Percentiles rank a stretch among this genome's conserved stretches.
These are phyloP conservation scores for Pangasius sanitwongsei DNA, from an alignment of 2,797 vertebrate genomes.

Conservation along the genomic window DNA sequence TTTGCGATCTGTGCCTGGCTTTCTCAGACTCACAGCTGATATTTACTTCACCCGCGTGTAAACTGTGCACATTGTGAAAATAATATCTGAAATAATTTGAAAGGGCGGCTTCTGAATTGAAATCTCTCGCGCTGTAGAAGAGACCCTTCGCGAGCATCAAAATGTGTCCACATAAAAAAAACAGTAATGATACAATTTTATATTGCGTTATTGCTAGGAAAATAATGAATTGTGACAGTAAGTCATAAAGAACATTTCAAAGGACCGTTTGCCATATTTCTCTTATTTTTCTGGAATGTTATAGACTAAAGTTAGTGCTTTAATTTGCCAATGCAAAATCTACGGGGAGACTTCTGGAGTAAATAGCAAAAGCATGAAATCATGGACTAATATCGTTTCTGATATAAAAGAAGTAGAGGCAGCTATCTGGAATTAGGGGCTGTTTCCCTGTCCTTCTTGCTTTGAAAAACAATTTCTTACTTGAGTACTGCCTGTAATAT, in stretches of 20 bases:
- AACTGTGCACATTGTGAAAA: conserved; percentile 63
- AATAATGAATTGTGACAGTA: background rate
- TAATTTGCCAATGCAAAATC: background rate
- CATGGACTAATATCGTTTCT: background rate
- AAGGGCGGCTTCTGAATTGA: conserved; percentile 42
- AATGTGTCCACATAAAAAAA: background rate
- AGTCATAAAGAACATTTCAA: background rate
- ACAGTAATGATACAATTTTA: conserved; percentile 12
- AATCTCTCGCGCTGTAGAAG: conserved; percentile 4
- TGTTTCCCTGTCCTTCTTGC: background rate
- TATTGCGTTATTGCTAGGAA: background rate
- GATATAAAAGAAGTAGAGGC: background rate
- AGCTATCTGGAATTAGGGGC: background rate
- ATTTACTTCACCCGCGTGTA: conserved; percentile 63
- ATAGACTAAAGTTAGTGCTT: background rate
- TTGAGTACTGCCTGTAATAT: background rate
- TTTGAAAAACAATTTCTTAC: background rate
- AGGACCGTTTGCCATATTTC: background rate
- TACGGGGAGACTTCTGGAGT: background rate
- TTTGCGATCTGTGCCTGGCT: conserved; percentile 67
- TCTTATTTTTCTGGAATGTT: background rate
- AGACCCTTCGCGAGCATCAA: background rate
- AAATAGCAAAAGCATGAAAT: background rate
- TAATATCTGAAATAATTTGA: conserved; percentile 47
- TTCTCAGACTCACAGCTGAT: conserved; percentile 64